These are phyloP conservation scores for Halesus radiatus DNA, from an alignment of 1,140 invertebrate species.

Conservation along the genomic window DNA sequence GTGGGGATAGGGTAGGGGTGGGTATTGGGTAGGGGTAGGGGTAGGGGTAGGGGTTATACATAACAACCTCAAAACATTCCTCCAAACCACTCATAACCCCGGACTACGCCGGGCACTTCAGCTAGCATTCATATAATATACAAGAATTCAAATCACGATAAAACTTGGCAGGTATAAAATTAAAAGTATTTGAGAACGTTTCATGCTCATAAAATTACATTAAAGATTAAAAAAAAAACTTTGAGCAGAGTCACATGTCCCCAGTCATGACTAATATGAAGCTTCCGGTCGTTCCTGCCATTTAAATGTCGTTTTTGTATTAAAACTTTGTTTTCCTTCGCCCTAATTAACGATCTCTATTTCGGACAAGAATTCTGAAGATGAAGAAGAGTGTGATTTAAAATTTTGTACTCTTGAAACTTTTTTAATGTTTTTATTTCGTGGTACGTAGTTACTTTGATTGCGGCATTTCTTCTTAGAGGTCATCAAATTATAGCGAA, in stretches of 20 bases:
- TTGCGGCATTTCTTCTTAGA: too few species aligned
- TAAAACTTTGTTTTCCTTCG: not conserved
- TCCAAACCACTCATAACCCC: too few species aligned
- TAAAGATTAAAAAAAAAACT: not conserved
- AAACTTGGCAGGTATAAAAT: not conserved
- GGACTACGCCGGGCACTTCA: too few species aligned
- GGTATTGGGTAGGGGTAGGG: too few species aligned
- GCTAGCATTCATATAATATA: too few species aligned
- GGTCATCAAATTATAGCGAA: too few species aligned
- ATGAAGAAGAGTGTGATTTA: not conserved
- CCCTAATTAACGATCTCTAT: not conserved
- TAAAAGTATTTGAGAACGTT: not conserved
- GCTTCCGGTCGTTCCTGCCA: not conserved
- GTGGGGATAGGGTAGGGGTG: too few species aligned
- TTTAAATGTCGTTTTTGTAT: not conserved
- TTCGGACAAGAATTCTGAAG: not conserved
- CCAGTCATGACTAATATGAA: conserved; percentile 13
- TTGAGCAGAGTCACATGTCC: not conserved
- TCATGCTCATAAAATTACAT: not conserved
- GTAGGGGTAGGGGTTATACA: too few species aligned
- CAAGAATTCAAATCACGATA: too few species aligned
- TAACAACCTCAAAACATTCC: too few species aligned
- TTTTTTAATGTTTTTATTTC: too few species aligned
- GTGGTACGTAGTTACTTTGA: too few species aligned
- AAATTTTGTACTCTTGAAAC: not conserved